Evolutionary conservation across 1,140 invertebrate species (phyloP), one percentile per base, ranked within the genome.

Genomic region (Hylyphantes graminicola): DNA sequence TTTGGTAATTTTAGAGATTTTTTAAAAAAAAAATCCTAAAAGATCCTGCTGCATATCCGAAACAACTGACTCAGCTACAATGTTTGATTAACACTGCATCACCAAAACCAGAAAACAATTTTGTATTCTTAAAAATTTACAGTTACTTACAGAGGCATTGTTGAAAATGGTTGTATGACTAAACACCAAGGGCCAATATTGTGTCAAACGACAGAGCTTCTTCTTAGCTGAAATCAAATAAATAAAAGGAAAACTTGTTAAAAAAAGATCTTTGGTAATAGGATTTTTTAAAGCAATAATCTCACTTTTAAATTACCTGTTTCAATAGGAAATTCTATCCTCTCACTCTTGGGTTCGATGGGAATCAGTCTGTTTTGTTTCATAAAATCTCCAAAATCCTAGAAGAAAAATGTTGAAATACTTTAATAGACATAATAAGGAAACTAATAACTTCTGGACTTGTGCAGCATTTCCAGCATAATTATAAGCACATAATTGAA

Each of bases 101-200:
- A 35, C 35, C 35, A 35, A 35, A 35, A 35, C 1, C 5, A 5
- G 35, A 5, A 35, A 35, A 35, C 35, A 2, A 5, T 5, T 5
- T 35, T 2, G 35, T 35, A 35, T 35, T 35, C 5, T 35, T 35
- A 5, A 2, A 35, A 35, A 1, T 35, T 2, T 35, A 5, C 5
- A 5, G 35, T 35, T 67, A 90, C 91, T 92, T 90, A 96, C 94
- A 78, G 93, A 93, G 88, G 93, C 93, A 82, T 97, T 91, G 88
- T 97, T 97, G 87, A 96, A 98, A 87, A 98, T 93, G 12, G 97
- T 92, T 0, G 96, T 97, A 7, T 95, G 94, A 15, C 94, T 95
- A 68, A 97, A 96, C 8, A 95, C 97, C 70, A 98, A 92, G 0
- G 97, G 97, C 95, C 96, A 99, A 90, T 96, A 97, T 70, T 94